Conservation (phyloP, 2,113 vertebrate genomes). For the Gasterosteus aculeatus region DNA sequence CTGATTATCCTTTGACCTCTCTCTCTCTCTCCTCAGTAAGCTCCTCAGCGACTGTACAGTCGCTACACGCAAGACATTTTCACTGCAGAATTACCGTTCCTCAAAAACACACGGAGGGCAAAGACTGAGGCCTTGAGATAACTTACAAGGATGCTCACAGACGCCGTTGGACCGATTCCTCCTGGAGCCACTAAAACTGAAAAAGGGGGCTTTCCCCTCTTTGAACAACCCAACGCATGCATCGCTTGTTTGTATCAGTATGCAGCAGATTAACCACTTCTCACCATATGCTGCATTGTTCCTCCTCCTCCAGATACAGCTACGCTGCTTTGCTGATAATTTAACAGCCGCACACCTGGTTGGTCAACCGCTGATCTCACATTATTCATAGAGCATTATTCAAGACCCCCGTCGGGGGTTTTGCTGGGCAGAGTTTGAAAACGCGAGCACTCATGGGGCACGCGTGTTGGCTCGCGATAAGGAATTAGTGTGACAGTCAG, state of each 20-base stretch:
- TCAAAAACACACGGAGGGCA: conserved; percentile 32
- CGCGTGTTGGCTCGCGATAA: conserved; percentile 54
- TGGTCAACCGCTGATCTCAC: conserved; percentile 37
- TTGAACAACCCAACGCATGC: conserved; percentile 46
- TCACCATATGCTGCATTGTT: conserved; percentile 57
- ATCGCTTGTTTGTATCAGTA: conserved; percentile 46
- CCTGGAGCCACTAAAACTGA: conserved; percentile 45
- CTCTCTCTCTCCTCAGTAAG: conserved; percentile 48
- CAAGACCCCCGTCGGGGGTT: conserved; percentile 19
- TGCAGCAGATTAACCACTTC: conserved; percentile 28
- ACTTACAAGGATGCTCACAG: conserved; percentile 52
- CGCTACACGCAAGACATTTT: conserved; percentile 15
- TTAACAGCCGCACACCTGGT: conserved; percentile 46
- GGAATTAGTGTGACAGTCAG: conserved; percentile 39
- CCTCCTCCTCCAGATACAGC: conserved; percentile 40
- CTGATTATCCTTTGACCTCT: conserved; percentile 67
- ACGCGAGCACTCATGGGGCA: conserved; percentile 25
- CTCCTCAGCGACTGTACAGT: conserved; percentile 32
- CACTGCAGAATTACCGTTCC: conserved; percentile 25
- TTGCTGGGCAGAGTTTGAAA: conserved; percentile 39
- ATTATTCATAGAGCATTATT: conserved; percentile 29
- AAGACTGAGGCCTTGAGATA: conserved; percentile 65
- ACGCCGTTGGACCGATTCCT: conserved; percentile 55
- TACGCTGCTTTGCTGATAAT: conserved; percentile 35
- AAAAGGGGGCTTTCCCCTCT: conserved; percentile 51